phyloP scores from a whole-genome alignment of 2,888 invertebrate species.

The Timema cristinae region DNA sequence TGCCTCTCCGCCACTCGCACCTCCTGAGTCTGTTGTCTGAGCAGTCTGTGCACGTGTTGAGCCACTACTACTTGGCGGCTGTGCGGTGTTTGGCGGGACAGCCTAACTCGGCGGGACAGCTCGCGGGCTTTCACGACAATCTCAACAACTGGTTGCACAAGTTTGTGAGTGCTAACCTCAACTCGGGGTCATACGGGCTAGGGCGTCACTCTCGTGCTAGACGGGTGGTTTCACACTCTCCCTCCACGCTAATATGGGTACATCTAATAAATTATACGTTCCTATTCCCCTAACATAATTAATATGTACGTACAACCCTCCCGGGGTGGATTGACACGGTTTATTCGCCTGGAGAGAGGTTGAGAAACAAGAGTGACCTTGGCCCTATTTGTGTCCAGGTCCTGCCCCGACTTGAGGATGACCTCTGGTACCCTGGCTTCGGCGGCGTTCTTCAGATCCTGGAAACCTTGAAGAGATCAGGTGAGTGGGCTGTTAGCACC shows the following conservation, averaged over 20 bases:
- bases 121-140: not conserved
- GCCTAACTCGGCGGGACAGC: not conserved
- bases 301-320: too few relatives aligned
- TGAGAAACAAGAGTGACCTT: too few relatives aligned
- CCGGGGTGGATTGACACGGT: too few relatives aligned
- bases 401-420: not conserved
- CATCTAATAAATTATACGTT: too few relatives aligned
- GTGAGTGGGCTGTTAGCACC: not conserved
- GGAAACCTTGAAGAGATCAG: conserved; percentile 4
- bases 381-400: not conserved
- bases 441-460: not conserved
- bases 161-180: not conserved
- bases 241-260: too few relatives aligned
- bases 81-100: not conserved
- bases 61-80: not conserved
- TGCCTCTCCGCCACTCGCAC: not conserved
- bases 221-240: too few relatives aligned
- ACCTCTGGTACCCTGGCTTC: conserved; percentile 8
- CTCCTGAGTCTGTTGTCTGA: not conserved
- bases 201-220: too few relatives aligned
- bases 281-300: too few relatives aligned
- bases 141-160: not conserved
- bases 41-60: not conserved
- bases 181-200: too few relatives aligned
- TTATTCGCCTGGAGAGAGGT: too few relatives aligned